Percentiles rank a stretch among this genome's conserved stretches.
These are phyloP conservation scores for Fissipunctia ypsillon DNA, from an alignment of 2,888 invertebrate genomes.

Conservation along the genomic window DNA sequence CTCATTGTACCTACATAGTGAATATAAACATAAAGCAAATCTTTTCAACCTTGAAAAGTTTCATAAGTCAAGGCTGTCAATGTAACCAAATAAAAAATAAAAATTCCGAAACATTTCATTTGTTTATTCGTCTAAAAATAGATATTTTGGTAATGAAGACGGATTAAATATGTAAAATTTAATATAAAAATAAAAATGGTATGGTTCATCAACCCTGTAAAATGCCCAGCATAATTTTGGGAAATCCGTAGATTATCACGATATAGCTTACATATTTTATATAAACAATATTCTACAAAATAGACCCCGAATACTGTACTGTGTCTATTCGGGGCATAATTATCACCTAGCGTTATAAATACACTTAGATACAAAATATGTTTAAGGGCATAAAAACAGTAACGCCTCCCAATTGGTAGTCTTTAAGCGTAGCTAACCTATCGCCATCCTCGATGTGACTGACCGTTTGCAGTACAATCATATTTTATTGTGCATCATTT, in stretches of 20 bases:
- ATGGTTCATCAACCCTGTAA: neutral
- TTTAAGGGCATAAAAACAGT: constrained; percentile 1
- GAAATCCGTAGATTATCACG: neutral
- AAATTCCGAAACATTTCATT: neutral
- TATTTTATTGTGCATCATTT: constrained; percentile 33
- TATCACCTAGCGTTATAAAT: constrained; percentile 6
- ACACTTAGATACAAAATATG: neutral
- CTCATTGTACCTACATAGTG: constrained; percentile 6
- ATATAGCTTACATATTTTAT: constrained; percentile 1
- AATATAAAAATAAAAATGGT: neutral
- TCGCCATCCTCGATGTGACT: neutral
- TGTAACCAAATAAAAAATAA: neutral
- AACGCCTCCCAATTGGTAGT: neutral
- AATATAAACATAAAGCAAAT: constrained; percentile 12
- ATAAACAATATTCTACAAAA: constrained; percentile 4
- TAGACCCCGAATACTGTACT: no score
- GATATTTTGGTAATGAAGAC: neutral
- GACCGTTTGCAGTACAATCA: constrained; percentile 23
- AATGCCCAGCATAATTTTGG: neutral
- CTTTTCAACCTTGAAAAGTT: constrained; percentile 32
- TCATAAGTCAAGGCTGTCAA: constrained; percentile 4
- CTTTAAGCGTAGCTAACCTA: neutral
- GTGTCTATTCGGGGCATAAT: no score
- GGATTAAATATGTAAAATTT: neutral
- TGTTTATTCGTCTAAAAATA: neutral